These are phyloP conservation scores for Nothura maculosa DNA, from an alignment of 2,797 vertebrate species.

Conservation along the genomic window DNA sequence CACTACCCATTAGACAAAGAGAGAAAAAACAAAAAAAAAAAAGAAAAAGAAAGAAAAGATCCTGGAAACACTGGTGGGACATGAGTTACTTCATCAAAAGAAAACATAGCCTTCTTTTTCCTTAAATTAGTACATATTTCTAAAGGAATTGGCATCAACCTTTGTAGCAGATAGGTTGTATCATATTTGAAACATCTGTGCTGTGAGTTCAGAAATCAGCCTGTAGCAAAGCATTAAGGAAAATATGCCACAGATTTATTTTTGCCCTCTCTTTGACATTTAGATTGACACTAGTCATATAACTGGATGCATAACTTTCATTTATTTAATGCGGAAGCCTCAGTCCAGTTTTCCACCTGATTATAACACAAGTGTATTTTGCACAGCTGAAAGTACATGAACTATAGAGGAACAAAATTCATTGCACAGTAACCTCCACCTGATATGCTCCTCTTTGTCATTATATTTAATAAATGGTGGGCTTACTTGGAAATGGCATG, in stretches of 20 bases:
- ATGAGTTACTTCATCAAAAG: slow-evolving; percentile 42
- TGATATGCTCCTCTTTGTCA: not conserved
- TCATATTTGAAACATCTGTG: slow-evolving; percentile 75
- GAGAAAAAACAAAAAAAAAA: not conserved
- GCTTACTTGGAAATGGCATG: slow-evolving; percentile 29
- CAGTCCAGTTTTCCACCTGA: slow-evolving; percentile 5
- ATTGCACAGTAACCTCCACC: not conserved
- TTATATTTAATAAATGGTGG: slow-evolving; percentile 55
- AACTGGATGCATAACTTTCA: slow-evolving; percentile 44
- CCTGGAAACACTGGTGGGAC: slow-evolving; percentile 5
- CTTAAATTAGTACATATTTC: slow-evolving; percentile 44
- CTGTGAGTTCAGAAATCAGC: slow-evolving; percentile 53
- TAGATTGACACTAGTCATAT: slow-evolving; percentile 47
- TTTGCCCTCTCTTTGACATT: slow-evolving; percentile 37
- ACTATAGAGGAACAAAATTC: not conserved
- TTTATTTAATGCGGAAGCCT: slow-evolving; percentile 45
- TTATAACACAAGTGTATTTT: not conserved
- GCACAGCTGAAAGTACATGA: not conserved
- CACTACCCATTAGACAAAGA: slow-evolving; percentile 45
- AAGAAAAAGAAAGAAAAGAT: not conserved
- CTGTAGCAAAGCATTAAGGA: slow-evolving; percentile 66
- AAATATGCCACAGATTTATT: slow-evolving; percentile 65
- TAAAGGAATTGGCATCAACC: slow-evolving; percentile 38
- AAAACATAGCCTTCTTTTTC: not conserved
- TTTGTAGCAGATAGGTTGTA: slow-evolving; percentile 16